Conservation (phyloP, 2,888 invertebrate species). For the Phyllotreta striolata region DNA sequence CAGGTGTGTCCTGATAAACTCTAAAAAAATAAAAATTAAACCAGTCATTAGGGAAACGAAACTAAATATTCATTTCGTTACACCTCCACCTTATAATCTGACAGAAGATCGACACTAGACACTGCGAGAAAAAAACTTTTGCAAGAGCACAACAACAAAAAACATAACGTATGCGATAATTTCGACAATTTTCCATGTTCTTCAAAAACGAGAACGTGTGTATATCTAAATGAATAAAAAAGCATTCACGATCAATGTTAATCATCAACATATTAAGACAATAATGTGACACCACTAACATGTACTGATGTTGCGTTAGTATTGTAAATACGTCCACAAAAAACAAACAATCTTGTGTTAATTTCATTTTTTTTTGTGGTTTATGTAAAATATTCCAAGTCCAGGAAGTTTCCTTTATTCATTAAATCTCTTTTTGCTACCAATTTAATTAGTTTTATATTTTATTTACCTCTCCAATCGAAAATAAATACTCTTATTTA, state of each 20-base stretch:
- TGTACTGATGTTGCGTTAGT: conserved; percentile 7
- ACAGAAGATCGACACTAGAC: conserved; percentile 1
- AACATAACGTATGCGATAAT: background rate
- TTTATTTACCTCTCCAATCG: too few relatives aligned
- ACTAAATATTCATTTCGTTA: conserved; percentile 11
- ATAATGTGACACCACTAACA: conserved; percentile 5
- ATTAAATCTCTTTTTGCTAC: too few relatives aligned
- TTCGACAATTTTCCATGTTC: conserved; percentile 16
- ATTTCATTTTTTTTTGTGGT: too few relatives aligned
- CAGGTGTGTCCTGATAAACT: conserved; percentile 27
- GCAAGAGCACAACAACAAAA: conserved; percentile 9
- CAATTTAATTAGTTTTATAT: too few relatives aligned
- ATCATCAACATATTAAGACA: conserved; percentile 11
- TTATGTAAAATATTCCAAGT: too few relatives aligned
- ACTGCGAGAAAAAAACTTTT: background rate
- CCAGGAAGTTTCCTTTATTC: background rate
- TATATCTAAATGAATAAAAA: conserved; percentile 7
- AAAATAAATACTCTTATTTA: too few relatives aligned
- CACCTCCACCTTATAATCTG: conserved; percentile 15
- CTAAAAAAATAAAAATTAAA: conserved; percentile 25
- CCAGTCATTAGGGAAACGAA: conserved; percentile 1
- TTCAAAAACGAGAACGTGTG: background rate
- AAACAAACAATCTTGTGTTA: too few relatives aligned
- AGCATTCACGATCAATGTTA: conserved; percentile 11
- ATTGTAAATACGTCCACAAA: conserved; percentile 5